These are phyloP conservation scores for Lepidurus arcticus DNA, from an alignment of 1,140 invertebrate genomes.

Conservation along the genomic window DNA sequence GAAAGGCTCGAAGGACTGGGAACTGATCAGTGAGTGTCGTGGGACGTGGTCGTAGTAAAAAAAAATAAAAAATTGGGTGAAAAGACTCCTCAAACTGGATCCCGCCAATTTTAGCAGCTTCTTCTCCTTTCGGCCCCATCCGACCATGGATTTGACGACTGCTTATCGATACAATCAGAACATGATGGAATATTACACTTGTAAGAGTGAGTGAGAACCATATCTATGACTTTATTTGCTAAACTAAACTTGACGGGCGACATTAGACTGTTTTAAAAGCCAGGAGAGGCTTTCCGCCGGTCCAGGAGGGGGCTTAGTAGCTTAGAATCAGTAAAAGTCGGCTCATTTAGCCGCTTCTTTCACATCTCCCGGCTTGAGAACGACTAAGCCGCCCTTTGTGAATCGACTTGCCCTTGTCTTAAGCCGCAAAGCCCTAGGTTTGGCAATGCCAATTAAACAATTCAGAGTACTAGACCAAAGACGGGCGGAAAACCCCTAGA, in stretches of 20 bases:
- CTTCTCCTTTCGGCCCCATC: conserved; percentile 38
- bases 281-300: background rate
- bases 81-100: background rate
- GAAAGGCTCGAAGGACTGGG: background rate
- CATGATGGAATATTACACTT: conserved; percentile 98
- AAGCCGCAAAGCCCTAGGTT: background rate
- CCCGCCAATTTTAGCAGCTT: conserved; percentile 39
- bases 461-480: background rate
- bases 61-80: background rate
- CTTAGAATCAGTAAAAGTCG: background rate
- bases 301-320: background rate
- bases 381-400: background rate
- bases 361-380: background rate
- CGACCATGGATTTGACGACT: conserved; percentile 76
- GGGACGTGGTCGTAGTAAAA: background rate
- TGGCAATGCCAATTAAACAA: background rate
- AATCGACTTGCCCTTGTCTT: background rate
- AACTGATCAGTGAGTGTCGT: background rate
- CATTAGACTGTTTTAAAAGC: background rate
- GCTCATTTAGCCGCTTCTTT: conserved; percentile 2
- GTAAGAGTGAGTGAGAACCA: conserved; percentile 59
- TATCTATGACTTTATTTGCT: background rate
- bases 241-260: background rate
- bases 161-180: conserved; percentile 94
- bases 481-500: background rate